Conservation (phyloP, 1,140 invertebrate species). For the Drosophila carrolli region DNA sequence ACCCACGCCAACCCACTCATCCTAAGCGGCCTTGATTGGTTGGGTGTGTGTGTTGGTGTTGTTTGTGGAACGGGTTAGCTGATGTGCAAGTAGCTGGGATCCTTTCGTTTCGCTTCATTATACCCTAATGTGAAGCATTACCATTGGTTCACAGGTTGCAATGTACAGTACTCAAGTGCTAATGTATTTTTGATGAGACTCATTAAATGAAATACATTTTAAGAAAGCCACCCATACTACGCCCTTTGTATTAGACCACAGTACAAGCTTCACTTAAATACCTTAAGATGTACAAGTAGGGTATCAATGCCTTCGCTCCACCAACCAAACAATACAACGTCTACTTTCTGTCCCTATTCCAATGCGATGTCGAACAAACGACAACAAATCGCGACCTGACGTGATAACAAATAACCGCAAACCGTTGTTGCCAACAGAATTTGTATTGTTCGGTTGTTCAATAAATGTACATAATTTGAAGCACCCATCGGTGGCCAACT, state of each 20-base stretch:
- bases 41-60: not conserved
- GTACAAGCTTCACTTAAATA: too few species aligned
- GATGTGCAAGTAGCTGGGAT: not conserved
- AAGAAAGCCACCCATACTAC: too few species aligned
- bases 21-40: constrained; percentile 16
- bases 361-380: constrained; percentile 54
- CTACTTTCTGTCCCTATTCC: not conserved
- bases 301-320: not conserved
- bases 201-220: too few species aligned
- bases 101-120: not conserved
- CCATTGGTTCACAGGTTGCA: too few species aligned
- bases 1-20: constrained; percentile 20
- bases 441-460: constrained; percentile 53
- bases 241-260: too few species aligned
- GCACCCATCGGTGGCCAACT: constrained; percentile 11
- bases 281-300: not conserved
- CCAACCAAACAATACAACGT: not conserved
- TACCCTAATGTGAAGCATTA: too few species aligned
- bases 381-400: constrained; percentile 70
- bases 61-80: not conserved
- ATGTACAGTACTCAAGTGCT: too few species aligned
- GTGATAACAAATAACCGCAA: constrained; percentile 81
- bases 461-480: constrained; percentile 78
- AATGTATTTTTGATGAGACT: too few species aligned
- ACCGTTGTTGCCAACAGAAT: constrained; percentile 63